A percentile compares a stretch with the other conserved stretches of the same genome.
These are phyloP conservation scores for Samia ricini DNA, from an alignment of 1,140 invertebrate genomes.

Conservation along the genomic window DNA sequence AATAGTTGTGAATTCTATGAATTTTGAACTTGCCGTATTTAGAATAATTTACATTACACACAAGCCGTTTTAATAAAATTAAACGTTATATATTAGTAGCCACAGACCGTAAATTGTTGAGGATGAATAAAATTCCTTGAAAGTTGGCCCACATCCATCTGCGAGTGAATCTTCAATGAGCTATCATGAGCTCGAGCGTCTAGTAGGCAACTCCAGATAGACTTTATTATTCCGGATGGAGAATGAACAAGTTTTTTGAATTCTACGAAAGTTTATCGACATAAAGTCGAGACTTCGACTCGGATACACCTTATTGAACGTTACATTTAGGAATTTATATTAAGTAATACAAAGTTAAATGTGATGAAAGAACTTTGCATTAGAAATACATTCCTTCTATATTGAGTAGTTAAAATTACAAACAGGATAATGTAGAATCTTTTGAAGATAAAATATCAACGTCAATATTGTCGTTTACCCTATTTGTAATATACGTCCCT, in stretches of 20 bases:
- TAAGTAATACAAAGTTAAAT: neutral
- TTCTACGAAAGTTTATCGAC: neutral
- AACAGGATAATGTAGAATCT: too few species aligned
- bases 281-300: too few species aligned
- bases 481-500: too few species aligned
- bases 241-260: slow-evolving; percentile 2
- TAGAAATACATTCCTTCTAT: neutral
- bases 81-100: too few species aligned
- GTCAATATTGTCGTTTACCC: too few species aligned
- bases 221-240: neutral
- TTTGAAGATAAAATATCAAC: too few species aligned
- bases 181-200: slow-evolving; percentile 17
- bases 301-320: slow-evolving; percentile 6
- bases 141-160: slow-evolving; percentile 31
- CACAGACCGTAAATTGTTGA: too few species aligned
- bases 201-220: neutral
- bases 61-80: neutral
- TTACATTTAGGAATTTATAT: neutral
- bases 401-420: too few species aligned
- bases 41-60: neutral
- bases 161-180: slow-evolving; percentile 39
- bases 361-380: neutral
- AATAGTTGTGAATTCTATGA: too few species aligned
- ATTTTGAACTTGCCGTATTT: neutral
- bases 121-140: neutral